Evolutionary conservation across 2,888 invertebrate species (phyloP).

Genomic region (Camptogramma bilineatum): DNA sequence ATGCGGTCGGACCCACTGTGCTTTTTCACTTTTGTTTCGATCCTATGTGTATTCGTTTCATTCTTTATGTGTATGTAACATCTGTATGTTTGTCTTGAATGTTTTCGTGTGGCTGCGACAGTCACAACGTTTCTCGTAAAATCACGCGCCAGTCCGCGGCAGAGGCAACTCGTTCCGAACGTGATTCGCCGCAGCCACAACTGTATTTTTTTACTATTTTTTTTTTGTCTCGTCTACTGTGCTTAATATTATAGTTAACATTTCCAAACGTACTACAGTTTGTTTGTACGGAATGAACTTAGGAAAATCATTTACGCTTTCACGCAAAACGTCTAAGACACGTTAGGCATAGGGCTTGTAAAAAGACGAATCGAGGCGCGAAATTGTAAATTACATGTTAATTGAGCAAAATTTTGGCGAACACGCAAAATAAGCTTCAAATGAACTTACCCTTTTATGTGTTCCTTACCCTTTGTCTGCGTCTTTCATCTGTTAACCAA

Average conservation of each 20-base stretch:
- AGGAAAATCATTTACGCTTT: conserved; percentile 86
- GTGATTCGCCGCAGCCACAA: conserved; percentile 79
- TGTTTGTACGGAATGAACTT: conserved; percentile 78
- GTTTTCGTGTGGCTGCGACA: conserved; percentile 81
- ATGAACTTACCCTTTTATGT: conserved; percentile 87
- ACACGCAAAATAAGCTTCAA: conserved; percentile 85
- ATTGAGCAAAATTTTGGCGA: conserved; percentile 82
- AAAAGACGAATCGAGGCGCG: conserved; percentile 79
- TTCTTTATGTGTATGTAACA: conserved; percentile 87
- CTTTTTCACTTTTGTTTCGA: conserved; percentile 83
- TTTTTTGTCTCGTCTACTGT: conserved; percentile 85
- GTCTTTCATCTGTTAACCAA: conserved; percentile 91
- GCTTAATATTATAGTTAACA: conserved; percentile 79
- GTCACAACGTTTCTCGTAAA: conserved; percentile 58
- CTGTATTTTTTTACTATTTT: conserved; percentile 79
- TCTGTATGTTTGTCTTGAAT: conserved; percentile 85
- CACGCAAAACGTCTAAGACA: conserved; percentile 84
- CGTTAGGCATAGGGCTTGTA: conserved; percentile 79
- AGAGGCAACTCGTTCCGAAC: conserved; percentile 54
- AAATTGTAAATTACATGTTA: conserved; percentile 70
- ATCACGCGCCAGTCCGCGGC: conserved; percentile 53
- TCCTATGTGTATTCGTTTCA: conserved; percentile 85
- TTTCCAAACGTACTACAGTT: conserved; percentile 72
- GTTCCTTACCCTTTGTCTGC: conserved; percentile 91
- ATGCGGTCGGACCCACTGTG: conserved; percentile 78